Base-by-base conservation (phyloP, 1,140 invertebrate species). In the Lepidostoma basale region DNA sequence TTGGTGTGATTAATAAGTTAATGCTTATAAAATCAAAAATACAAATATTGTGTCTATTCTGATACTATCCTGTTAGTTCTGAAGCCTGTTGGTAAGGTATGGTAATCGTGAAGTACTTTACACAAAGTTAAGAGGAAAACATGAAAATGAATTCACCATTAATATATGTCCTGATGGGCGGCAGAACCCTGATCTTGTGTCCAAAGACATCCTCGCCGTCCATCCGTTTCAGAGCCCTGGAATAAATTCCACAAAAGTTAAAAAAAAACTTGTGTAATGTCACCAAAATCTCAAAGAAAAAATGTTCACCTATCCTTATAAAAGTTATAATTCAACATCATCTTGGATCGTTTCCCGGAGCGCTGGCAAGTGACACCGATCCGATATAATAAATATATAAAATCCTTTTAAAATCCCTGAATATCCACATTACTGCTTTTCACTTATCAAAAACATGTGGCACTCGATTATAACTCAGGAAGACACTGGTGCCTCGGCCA, bases 121-220 rank as follows among this genome's bases (percentile, higher is more conserved):
- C 14, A 36, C 5, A 36, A 36, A 12, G 14, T 36, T 36, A 36
- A 3, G 5, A 3, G 14, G 33, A 36, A 2, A 36, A 36, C 14
- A n/a, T 36, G 14, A 23, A 23, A 23, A 45, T 20, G 20, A 14
- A 30, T 52, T 14, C 62, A 72, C 67, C 47, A 56, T 69, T 69
- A 58, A 67, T 69, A 36, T 69, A 67, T 12, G 47, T 60, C 64
- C 64, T 69, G 5, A 52, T 58, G 12, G 70, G 44, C 10, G 67
- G 70, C 8, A 66, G 72, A 2, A 81, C 81, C 54, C 76, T 77
- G 14, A 95, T 93, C 83, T 90, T 90, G 28, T 85, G 86, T 25
- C 92, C 91, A 83, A 88, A 92, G 42, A 95, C 90, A 83, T 92
- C 88, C 79, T 93, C 91, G 68, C 91, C 92, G 76, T 93, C 89